A percentile compares a stretch with the other conserved stretches of the same genome.
phyloP scores from a whole-genome alignment of 2,797 vertebrate genomes.

The Pygocentrus nattereri region DNA sequence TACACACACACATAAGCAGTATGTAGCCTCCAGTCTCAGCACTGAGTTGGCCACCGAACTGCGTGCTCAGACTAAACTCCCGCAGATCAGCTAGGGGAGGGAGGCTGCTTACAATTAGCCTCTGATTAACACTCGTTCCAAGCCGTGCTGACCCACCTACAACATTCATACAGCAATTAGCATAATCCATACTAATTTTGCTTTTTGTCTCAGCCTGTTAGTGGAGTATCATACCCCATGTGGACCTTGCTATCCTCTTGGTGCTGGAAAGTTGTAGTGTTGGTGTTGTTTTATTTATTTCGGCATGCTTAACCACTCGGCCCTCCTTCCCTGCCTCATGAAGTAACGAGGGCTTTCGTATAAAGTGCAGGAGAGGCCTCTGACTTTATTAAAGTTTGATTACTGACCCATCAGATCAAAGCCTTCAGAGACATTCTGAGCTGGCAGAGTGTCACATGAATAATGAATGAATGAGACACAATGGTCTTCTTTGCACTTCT shows the following conservation, averaged over 20 bases:
- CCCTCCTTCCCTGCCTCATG: neutral
- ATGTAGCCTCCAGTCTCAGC: neutral
- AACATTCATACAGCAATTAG: constrained; percentile 20
- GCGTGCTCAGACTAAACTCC: constrained; percentile 6
- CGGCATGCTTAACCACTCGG: neutral
- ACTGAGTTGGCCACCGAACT: constrained; percentile 11
- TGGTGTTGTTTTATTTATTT: constrained; percentile 16
- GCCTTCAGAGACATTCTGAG: constrained; percentile 42
- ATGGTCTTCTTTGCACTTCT: constrained; percentile 39
- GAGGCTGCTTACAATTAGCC: constrained; percentile 24
- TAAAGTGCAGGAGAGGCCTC: constrained; percentile 43
- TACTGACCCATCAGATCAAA: constrained; percentile 51
- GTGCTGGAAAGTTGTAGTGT: neutral
- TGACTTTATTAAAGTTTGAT: constrained; percentile 59
- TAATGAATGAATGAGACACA: constrained; percentile 52
- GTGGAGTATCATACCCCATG: neutral
- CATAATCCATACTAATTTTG: constrained; percentile 30
- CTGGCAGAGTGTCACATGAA: constrained; percentile 51
- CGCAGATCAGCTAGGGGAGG: neutral
- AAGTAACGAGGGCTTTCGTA: constrained; percentile 34
- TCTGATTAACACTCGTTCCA: constrained; percentile 35
- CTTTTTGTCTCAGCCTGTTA: neutral
- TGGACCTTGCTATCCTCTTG: neutral
- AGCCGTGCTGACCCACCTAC: constrained; percentile 25
- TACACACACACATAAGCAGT: constrained; percentile 3